These are phyloP conservation scores for Microctenopoma lineatum DNA, from an alignment of 2,797 vertebrate genomes.

Conservation along the genomic window DNA sequence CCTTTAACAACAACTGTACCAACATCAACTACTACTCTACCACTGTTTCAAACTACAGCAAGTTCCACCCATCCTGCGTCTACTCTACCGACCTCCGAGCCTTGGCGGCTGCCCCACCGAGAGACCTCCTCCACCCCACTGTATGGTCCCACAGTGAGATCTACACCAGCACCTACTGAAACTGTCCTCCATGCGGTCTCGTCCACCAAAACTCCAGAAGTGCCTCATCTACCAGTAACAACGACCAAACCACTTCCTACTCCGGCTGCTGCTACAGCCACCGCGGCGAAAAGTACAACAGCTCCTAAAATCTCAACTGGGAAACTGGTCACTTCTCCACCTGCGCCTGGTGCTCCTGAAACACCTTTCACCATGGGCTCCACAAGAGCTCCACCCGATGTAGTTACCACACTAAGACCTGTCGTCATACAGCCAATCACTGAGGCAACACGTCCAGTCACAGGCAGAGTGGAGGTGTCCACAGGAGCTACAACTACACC, in stretches of 20 bases:
- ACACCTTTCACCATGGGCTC: conserved; percentile 44
- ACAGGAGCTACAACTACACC: conserved; percentile 42
- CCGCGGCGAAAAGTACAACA: conserved; percentile 47
- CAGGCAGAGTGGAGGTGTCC: conserved; percentile 61
- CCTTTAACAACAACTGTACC: conserved; percentile 32
- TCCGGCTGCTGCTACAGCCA: conserved; percentile 3
- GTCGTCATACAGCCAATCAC: conserved; percentile 40
- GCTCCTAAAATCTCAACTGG: conserved; percentile 41
- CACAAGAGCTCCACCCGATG: conserved; percentile 33
- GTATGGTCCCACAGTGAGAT: conserved; percentile 61
- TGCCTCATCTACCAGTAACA: conserved; percentile 39
- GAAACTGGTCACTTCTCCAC: conserved; percentile 34
- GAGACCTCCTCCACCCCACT: conserved; percentile 60
- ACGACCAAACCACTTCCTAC: conserved; percentile 43
- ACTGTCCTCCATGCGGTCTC: conserved; percentile 37
- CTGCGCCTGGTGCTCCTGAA: conserved; percentile 36
- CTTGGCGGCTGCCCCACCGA: conserved; percentile 52
- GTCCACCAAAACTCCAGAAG: conserved; percentile 47
- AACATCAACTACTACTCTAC: conserved; percentile 56
- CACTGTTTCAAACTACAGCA: conserved; percentile 29
- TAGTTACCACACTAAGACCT: conserved; percentile 55
- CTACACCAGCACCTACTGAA: conserved; percentile 46
- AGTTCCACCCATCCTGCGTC: conserved; percentile 23
- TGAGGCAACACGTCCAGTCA: conserved; percentile 53
- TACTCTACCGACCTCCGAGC: conserved; percentile 46